A percentile compares a stretch with the other conserved stretches of the same genome.
Evolutionary conservation across 2,797 vertebrate genomes (phyloP).

Genomic region (Sebastes steindachneri): DNA sequence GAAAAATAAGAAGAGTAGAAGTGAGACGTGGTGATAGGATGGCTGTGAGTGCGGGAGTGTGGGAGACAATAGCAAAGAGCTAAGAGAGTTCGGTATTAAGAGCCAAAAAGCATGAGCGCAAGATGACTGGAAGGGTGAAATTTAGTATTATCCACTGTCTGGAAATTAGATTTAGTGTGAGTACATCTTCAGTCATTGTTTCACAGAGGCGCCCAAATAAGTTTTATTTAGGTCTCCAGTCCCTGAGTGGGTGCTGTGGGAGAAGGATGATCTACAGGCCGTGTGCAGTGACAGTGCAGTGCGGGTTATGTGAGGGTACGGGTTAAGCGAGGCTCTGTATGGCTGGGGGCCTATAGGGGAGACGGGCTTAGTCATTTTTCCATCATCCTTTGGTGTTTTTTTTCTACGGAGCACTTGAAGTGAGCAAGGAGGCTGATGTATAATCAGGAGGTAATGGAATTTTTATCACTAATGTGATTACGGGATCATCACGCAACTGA

Average conservation of each 20-base stretch:
- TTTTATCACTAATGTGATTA: conserved; percentile 74
- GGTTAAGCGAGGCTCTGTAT: conserved; percentile 20
- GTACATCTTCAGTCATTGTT: conserved; percentile 58
- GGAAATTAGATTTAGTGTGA: conserved; percentile 59
- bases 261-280: conserved; percentile 29
- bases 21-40: conserved; percentile 1
- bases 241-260: conserved; percentile 34
- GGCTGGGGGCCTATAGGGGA: conserved; percentile 15
- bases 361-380: conserved; percentile 49
- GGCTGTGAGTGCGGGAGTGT: conserved; percentile 4
- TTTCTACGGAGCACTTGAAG: conserved; percentile 27
- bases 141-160: conserved; percentile 44
- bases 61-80: conserved; percentile 26
- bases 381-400: conserved; percentile 45
- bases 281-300: conserved; percentile 27
- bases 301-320: conserved; percentile 31
- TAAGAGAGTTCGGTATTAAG: conserved; percentile 33
- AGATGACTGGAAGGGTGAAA: conserved; percentile 44
- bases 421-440: conserved; percentile 40
- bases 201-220: conserved; percentile 48
- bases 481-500: conserved; percentile 50
- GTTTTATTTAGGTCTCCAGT: conserved; percentile 55
- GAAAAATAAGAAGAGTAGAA: conserved; percentile 7
- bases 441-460: conserved; percentile 65
- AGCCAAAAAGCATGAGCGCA: conserved; percentile 14